Evolutionary conservation across 2,113 vertebrate genomes (phyloP).

Genomic region (Odobenus rosmarus): DNA sequence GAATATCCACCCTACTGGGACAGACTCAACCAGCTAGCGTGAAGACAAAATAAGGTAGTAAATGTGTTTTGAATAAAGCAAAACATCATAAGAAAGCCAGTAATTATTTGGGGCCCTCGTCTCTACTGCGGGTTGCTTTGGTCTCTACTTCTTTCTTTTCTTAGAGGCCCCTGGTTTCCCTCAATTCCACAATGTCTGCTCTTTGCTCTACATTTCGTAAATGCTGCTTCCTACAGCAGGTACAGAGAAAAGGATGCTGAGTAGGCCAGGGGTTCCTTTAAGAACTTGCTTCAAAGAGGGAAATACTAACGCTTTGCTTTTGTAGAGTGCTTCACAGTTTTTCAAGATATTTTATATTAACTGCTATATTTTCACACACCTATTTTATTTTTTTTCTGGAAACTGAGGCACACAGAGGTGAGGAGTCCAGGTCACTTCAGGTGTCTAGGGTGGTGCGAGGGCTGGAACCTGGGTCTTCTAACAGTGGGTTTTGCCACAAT

Average conservation of each 20-base stretch:
- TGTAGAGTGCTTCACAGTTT: background rate
- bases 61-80: background rate
- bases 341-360: background rate
- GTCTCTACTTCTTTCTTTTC: background rate
- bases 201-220: background rate
- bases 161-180: background rate
- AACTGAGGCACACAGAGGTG: background rate
- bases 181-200: background rate
- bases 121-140: background rate
- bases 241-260: background rate
- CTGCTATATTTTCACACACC: background rate
- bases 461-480: background rate
- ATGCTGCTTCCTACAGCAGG: background rate
- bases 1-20: background rate
- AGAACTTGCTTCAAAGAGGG: background rate
- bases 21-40: background rate
- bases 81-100: background rate
- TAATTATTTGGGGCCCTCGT: background rate
- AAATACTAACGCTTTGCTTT: background rate
- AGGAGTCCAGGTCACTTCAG: background rate
- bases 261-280: background rate
- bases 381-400: slow-evolving; percentile 20
- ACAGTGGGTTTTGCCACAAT: background rate
- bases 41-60: background rate
- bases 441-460: background rate